These are phyloP conservation scores for Drosophila punjabiensis DNA, from an alignment of 1,140 invertebrate genomes.

Conservation along the genomic window DNA sequence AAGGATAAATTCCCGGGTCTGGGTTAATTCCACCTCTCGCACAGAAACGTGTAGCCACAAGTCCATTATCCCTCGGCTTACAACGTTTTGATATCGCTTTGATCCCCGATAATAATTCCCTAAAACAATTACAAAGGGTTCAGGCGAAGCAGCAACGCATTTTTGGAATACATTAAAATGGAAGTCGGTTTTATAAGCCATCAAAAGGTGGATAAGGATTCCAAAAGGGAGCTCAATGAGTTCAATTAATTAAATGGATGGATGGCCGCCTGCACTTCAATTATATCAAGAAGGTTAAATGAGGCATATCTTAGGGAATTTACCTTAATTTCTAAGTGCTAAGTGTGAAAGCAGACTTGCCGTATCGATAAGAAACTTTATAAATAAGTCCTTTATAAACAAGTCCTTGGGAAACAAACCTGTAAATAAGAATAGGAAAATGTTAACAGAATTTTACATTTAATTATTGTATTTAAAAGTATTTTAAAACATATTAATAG, in stretches of 20 bases:
- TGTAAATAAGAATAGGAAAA: conserved; percentile 4
- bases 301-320: not conserved
- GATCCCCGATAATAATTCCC: conserved; percentile 37
- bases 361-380: not conserved
- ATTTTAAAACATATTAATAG: not conserved
- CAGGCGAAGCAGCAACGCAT: not conserved
- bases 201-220: not conserved
- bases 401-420: not conserved
- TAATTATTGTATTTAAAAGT: not conserved
- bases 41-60: conserved; percentile 28
- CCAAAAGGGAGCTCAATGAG: not conserved
- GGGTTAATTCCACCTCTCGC: conserved; percentile 44
- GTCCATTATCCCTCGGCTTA: conserved; percentile 46
- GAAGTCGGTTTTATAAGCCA: not conserved
- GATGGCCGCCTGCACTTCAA: not conserved
- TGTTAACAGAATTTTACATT: no score
- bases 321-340: not conserved
- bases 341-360: not conserved
- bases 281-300: not conserved
- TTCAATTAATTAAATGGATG: conserved; percentile 18
- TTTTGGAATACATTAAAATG: conserved; percentile 14
- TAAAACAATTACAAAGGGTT: conserved; percentile 33
- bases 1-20: conserved; percentile 60
- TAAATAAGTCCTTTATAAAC: no score
- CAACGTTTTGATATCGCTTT: conserved; percentile 44